phyloP scores from a whole-genome alignment of 2,888 invertebrate genomes.

The Metellina segmentata region DNA sequence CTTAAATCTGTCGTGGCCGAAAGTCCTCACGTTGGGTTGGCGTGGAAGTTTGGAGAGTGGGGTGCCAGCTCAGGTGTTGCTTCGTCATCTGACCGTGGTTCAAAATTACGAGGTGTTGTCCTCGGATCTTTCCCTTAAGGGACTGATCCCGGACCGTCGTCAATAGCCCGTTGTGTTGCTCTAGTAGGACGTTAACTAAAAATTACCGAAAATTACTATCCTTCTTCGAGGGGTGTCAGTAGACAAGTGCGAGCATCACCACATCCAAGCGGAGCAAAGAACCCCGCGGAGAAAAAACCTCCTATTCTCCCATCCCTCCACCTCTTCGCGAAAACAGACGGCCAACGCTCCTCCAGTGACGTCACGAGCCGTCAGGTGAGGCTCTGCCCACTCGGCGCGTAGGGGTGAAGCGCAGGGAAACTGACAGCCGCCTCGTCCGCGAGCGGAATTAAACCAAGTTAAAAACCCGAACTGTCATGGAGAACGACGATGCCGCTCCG shows the following conservation, averaged over 20 bases:
- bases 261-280: background rate
- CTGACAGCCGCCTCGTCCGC: background rate
- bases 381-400: conserved; percentile 66
- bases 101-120: too few relatives aligned
- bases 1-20: background rate
- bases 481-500: conserved; percentile 49
- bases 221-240: background rate
- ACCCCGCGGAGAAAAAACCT: conserved; percentile 13
- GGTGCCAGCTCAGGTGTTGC: too few relatives aligned
- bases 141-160: too few relatives aligned
- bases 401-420: conserved; percentile 39
- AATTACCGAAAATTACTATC: too few relatives aligned
- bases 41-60: too few relatives aligned
- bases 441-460: conserved; percentile 3
- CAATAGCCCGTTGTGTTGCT: too few relatives aligned
- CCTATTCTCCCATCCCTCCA: too few relatives aligned
- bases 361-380: conserved; percentile 69
- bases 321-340: conserved; percentile 17
- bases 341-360: conserved; percentile 57
- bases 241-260: background rate
- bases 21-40: background rate
- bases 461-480: conserved; percentile 53
- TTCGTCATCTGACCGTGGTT: too few relatives aligned
- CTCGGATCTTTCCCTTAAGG: too few relatives aligned
- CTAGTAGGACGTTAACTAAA: too few relatives aligned